Evolutionary conservation across 2,797 vertebrate species (phyloP).

Genomic region (Macroramphosus scolopax): DNA sequence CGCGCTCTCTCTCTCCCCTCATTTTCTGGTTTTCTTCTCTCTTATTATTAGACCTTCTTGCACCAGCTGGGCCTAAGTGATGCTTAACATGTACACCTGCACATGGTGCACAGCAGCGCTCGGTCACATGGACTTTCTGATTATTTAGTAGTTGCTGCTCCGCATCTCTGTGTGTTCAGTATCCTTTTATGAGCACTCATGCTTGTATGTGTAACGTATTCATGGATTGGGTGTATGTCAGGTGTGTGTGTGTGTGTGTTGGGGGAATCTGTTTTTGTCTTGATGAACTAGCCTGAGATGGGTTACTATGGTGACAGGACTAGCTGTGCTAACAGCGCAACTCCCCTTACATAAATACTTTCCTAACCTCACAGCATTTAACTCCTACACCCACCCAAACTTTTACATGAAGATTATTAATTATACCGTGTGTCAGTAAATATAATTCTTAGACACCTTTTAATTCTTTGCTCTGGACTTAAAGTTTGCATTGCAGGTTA

Average conservation of each 20-base stretch:
- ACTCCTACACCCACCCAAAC: too few relatives aligned
- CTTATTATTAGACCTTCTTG: conserved; percentile 30
- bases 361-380: conserved; percentile 12
- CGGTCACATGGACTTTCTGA: conserved; percentile 36
- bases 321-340: conserved; percentile 39
- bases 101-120: conserved; percentile 26
- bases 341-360: conserved; percentile 27
- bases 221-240: conserved; percentile 23
- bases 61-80: conserved; percentile 45
- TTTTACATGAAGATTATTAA: too few relatives aligned
- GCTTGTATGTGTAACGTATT: conserved; percentile 28
- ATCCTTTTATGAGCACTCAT: conserved; percentile 35
- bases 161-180: conserved; percentile 10
- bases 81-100: conserved; percentile 54
- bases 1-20: background rate
- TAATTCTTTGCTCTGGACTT: conserved; percentile 1
- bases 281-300: conserved; percentile 53
- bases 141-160: conserved; percentile 27
- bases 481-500: background rate
- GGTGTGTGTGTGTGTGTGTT: background rate
- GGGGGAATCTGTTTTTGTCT: conserved; percentile 54
- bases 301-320: conserved; percentile 67
- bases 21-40: conserved; percentile 30
- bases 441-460: too few relatives aligned
- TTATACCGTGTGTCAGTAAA: too few relatives aligned